Evolutionary conservation across 2,797 vertebrate species (phyloP), one percentile per base, ranked within the genome.

Genomic region (Neoniphon sammara): DNA sequence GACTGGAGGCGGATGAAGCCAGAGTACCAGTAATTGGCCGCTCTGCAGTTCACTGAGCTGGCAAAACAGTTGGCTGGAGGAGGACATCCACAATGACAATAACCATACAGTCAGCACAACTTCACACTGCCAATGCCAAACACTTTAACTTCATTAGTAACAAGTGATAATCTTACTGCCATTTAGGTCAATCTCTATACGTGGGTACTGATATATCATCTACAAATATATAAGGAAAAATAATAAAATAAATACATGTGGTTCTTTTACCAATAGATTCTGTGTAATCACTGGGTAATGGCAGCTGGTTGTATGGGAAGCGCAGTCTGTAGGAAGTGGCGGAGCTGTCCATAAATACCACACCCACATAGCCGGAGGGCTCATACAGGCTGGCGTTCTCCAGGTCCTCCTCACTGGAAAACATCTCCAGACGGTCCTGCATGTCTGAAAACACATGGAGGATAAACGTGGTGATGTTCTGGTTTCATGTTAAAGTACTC

Each of bases 1-100:
- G 96, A 94, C 82, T 99, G 98, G 27, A 99, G 94, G 15, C 93
- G 94, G 0, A 92, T 89, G 75, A 99, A 99, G 0, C 96, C 97
- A 0, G 97, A 96, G 71, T 94, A 94, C 95, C 96, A 97, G 90
- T 97, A 99, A 1, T 93, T 95, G 8, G 95, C 94, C 0, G 96
- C 96, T 71, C 94, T 95, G 42, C 98, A 99, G 36, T 95, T 93
- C 39, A 92, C 69, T 0, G 88, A 87, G 81, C 88, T 93, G 53
- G 94, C 85, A 2, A 92, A 90, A 81, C 97, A 99, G 76, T 92
- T 95, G 70, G 95, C 97, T 95, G 63, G 4, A 73, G 47, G 52
- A 76, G 21, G 27, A 59, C 5, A 52, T 80, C 9, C 46, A 74
- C 39, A 78, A 4, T 0, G 6, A 61, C 2, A 49, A 39, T 57